Evolutionary conservation across 1,140 invertebrate genomes (phyloP).

Genomic region (Euura saliciscinereae): DNA sequence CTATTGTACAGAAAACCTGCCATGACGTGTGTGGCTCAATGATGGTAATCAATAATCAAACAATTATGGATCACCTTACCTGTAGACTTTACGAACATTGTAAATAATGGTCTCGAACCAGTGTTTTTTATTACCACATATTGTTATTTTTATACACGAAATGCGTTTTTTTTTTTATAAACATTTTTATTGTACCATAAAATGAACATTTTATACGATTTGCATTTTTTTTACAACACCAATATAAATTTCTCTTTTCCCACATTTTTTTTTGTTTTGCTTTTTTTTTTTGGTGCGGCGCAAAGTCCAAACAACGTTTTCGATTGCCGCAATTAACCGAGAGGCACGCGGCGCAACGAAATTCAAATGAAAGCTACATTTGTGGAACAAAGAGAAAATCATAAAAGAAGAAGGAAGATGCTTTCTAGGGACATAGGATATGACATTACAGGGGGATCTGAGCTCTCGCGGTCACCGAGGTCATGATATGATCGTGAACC

Average conservation of each 20-base stretch:
- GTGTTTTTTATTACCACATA: not conserved
- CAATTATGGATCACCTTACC: not conserved
- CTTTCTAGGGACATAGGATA: conserved; percentile 41
- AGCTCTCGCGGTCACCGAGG: conserved; percentile 33
- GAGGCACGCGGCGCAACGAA: not conserved
- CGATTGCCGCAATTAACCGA: not conserved
- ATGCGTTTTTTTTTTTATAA: not conserved
- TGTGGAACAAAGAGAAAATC: not conserved
- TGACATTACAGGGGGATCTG: conserved; percentile 26
- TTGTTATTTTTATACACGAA: not conserved
- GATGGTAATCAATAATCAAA: not conserved
- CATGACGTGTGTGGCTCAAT: not conserved
- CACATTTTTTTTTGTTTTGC: not conserved
- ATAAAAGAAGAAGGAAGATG: conserved; percentile 25
- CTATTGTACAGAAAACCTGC: not conserved
- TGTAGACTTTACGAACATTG: not conserved
- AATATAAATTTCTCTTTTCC: not conserved
- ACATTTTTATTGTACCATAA: not conserved
- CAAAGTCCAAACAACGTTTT: not conserved
- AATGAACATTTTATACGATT: not conserved
- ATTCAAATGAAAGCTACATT: conserved; percentile 6
- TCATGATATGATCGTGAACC: conserved; percentile 40
- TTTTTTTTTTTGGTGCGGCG: not conserved
- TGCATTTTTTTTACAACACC: not conserved
- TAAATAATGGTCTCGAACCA: not conserved